Evolutionary conservation across 1,140 invertebrate species (phyloP).

Genomic region (Euborellia annulipes): DNA sequence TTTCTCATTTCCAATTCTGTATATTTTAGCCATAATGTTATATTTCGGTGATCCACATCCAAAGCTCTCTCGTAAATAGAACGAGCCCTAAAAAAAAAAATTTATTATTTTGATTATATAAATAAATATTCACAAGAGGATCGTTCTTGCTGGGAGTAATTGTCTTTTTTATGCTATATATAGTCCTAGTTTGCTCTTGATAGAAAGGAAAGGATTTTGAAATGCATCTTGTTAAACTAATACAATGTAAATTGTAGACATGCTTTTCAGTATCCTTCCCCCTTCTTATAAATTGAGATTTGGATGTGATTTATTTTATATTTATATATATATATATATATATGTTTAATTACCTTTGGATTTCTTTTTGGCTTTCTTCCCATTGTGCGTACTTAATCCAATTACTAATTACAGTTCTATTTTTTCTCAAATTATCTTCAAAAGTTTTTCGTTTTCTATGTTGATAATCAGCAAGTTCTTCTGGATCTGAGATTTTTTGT

Average conservation of each 20-base stretch:
- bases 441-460: conserved; percentile 88
- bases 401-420: conserved; percentile 80
- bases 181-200: too few relatives aligned
- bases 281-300: too few relatives aligned
- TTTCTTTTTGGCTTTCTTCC: conserved; percentile 97
- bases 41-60: conserved; percentile 90
- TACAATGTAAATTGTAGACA: too few relatives aligned
- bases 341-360: conserved; percentile 64
- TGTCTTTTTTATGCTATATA: too few relatives aligned
- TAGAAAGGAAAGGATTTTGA: too few relatives aligned
- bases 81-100: conserved; percentile 34
- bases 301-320: too few relatives aligned
- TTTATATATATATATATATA: too few relatives aligned
- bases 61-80: conserved; percentile 97
- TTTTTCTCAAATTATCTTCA: conserved; percentile 97
- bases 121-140: too few relatives aligned
- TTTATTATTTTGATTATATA: too few relatives aligned
- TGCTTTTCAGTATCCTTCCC: too few relatives aligned
- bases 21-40: conserved; percentile 95
- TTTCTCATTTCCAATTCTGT: conserved; percentile 99
- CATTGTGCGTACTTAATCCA: conserved; percentile 99
- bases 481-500: conserved; percentile 98
- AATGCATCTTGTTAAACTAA: too few relatives aligned
- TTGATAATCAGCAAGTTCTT: conserved; percentile 93
- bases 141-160: too few relatives aligned